Conservation (phyloP, 2,797 vertebrate genomes). For the Iguana delicatissima region DNA sequence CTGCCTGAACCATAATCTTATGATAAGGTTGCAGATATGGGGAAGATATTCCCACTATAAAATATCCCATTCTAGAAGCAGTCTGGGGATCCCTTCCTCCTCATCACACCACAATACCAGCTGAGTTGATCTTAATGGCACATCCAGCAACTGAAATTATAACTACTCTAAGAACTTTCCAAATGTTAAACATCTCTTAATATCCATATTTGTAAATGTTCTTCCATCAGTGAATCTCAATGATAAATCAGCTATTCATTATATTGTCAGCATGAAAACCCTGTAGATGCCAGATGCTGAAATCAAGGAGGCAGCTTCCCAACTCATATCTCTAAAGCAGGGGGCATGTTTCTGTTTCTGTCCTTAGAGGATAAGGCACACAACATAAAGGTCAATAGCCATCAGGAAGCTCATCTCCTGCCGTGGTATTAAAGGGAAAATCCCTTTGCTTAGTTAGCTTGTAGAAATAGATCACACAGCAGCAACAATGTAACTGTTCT, state of each 20-base stretch:
- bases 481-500: too few species aligned
- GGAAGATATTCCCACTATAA: background rate
- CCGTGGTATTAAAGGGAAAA: too few species aligned
- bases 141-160: background rate
- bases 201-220: conserved; percentile 8
- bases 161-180: background rate
- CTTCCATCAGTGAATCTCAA: background rate
- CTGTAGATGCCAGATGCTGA: background rate
- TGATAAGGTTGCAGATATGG: background rate
- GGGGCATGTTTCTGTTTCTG: background rate
- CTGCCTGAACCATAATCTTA: background rate
- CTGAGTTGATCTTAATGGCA: background rate
- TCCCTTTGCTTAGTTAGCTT: too few species aligned
- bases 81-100: background rate
- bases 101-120: conserved; percentile 5
- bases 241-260: background rate
- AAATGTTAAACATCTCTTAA: conserved; percentile 2
- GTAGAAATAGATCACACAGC: too few species aligned
- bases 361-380: background rate
- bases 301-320: background rate
- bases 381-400: too few species aligned
- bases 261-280: background rate
- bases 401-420: too few species aligned
- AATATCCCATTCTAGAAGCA: background rate
- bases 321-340: background rate